These are phyloP conservation scores for Lithobates pipiens DNA, from an alignment of 2,797 vertebrate genomes.

Conservation along the genomic window DNA sequence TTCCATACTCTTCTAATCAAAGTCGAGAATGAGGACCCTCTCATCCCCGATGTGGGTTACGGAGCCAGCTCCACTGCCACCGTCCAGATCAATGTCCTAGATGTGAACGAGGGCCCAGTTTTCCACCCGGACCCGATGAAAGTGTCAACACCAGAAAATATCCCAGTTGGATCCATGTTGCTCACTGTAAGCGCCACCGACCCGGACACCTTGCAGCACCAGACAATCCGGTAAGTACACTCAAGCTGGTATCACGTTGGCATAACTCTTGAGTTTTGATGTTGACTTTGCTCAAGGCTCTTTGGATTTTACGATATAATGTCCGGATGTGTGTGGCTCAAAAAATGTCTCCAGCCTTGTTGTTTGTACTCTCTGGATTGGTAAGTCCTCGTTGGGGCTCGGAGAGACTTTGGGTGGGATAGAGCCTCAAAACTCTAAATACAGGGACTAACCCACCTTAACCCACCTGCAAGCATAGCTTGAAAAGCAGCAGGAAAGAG, in stretches of 20 bases:
- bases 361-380: too few species aligned
- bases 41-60: constrained; percentile 87
- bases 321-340: background rate
- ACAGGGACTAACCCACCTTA: too few species aligned
- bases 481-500: too few species aligned
- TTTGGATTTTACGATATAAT: background rate
- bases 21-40: constrained; percentile 92
- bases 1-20: constrained; percentile 91
- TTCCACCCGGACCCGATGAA: constrained; percentile 92
- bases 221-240: constrained; percentile 88
- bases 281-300: background rate
- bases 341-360: background rate
- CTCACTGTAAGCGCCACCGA: constrained; percentile 91
- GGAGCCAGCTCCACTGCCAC: constrained; percentile 93
- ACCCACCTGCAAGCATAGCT: too few species aligned
- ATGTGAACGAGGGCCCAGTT: constrained; percentile 92
- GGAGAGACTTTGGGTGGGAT: too few species aligned
- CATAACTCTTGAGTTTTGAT: background rate
- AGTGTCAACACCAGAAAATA: constrained; percentile 87
- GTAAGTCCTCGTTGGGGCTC: too few species aligned
- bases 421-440: too few species aligned
- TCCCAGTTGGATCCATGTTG: constrained; percentile 87
- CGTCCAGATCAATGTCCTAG: constrained; percentile 87
- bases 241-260: background rate
- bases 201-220: constrained; percentile 88